Percentiles rank a stretch among this genome's conserved stretches.
These are phyloP conservation scores for Luperina testacea DNA, from an alignment of 2,888 invertebrate genomes.

Conservation along the genomic window DNA sequence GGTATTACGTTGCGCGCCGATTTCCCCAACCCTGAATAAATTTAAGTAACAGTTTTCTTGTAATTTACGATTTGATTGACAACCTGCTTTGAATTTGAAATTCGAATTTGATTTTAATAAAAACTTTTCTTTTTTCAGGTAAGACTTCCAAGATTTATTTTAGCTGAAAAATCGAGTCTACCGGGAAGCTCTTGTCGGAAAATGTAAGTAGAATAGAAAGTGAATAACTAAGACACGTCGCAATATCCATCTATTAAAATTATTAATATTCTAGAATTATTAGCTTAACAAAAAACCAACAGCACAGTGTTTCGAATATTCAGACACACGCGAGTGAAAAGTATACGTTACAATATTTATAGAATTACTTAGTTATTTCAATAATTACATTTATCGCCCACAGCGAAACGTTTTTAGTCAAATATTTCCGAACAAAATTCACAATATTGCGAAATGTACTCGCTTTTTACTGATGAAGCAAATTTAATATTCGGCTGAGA, in stretches of 20 bases:
- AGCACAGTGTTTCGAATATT: neutral
- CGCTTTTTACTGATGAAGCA: constrained; percentile 80
- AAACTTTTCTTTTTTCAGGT: constrained; percentile 69
- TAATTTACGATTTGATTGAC: too few species aligned
- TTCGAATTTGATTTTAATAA: constrained; percentile 7
- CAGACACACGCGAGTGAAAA: constrained; percentile 2
- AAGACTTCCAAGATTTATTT: constrained; percentile 55
- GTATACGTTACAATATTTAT: constrained; percentile 37
- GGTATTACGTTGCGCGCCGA: too few species aligned
- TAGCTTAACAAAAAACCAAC: constrained; percentile 6
- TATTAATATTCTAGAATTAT: constrained; percentile 30
- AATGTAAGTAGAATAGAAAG: constrained; percentile 47
- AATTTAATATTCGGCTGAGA: constrained; percentile 86
- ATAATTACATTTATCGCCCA: constrained; percentile 57
- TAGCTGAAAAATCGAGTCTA: neutral
- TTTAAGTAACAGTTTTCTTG: neutral
- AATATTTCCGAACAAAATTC: constrained; percentile 76
- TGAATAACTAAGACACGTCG: constrained; percentile 14
- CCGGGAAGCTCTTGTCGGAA: neutral
- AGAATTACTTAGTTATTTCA: constrained; percentile 53
- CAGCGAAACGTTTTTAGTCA: constrained; percentile 57
- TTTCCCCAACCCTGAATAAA: neutral
- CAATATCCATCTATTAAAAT: neutral
- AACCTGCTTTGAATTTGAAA: too few species aligned
- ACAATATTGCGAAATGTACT: constrained; percentile 81